Conservation (phyloP, 2,888 invertebrate species). For the Lepidochitona cinerea region DNA sequence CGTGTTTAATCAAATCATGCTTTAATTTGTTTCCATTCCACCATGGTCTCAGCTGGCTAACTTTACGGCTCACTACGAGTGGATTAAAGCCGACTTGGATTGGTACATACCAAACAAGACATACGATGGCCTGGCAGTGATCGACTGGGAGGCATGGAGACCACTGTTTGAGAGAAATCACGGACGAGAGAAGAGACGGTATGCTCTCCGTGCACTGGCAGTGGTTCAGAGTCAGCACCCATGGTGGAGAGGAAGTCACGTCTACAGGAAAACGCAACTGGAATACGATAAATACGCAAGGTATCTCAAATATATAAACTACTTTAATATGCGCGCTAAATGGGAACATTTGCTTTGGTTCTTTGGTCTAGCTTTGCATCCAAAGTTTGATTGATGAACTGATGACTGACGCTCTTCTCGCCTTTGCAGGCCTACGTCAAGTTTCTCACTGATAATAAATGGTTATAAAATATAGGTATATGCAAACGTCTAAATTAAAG, state of each 20-base stretch:
- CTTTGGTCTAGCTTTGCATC: too few relatives aligned
- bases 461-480: too few relatives aligned
- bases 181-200: constrained; percentile 74
- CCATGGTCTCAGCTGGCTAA: constrained; percentile 78
- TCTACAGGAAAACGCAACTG: constrained; percentile 71
- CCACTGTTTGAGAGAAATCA: constrained; percentile 78
- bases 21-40: too few relatives aligned
- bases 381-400: too few relatives aligned
- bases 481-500: too few relatives aligned
- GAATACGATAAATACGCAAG: constrained; percentile 60
- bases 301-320: too few relatives aligned
- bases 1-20: too few relatives aligned
- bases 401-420: too few relatives aligned
- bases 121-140: constrained; percentile 79
- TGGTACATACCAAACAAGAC: constrained; percentile 32
- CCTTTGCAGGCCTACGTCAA: too few relatives aligned
- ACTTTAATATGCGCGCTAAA: too few relatives aligned
- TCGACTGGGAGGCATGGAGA: constrained; percentile 89
- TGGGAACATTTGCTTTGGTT: too few relatives aligned
- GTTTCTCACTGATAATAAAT: too few relatives aligned
- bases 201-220: constrained; percentile 78
- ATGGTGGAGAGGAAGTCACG: constrained; percentile 75
- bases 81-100: constrained; percentile 75
- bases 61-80: constrained; percentile 76
- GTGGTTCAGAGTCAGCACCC: constrained; percentile 79